Evolutionary conservation across 1,140 invertebrate genomes (phyloP).

Genomic region (Saccostrea echinata): DNA sequence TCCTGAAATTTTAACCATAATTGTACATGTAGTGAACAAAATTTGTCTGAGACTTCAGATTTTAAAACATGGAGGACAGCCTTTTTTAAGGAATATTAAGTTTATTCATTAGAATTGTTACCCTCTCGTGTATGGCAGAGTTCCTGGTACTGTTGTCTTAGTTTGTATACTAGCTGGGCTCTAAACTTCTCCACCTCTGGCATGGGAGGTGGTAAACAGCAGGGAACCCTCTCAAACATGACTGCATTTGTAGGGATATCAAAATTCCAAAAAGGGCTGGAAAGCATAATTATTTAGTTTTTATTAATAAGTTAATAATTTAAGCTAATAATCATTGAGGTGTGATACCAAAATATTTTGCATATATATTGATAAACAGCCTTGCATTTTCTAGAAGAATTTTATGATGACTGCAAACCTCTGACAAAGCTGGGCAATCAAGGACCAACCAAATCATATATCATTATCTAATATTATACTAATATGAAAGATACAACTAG

Average conservation of each 20-base stretch:
- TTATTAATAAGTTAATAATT: no score
- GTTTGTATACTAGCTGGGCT: conserved; percentile 88
- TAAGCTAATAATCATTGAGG: background rate
- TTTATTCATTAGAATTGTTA: conserved; percentile 65
- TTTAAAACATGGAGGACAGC: no score
- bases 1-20: conserved; percentile 77
- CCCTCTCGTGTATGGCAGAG: conserved; percentile 94
- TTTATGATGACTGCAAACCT: no score
- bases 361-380: no score
- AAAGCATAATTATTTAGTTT: conserved; percentile 48
- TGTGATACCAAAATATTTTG: background rate
- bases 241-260: conserved; percentile 95
- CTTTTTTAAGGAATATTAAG: no score
- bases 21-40: no score
- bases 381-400: no score
- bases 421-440: no score
- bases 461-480: no score
- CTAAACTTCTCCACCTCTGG: conserved; percentile 93
- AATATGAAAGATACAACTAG: no score
- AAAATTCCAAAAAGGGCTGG: conserved; percentile 95
- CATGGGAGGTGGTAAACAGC: conserved; percentile 91
- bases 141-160: conserved; percentile 95
- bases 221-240: conserved; percentile 92
- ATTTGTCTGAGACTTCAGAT: no score
- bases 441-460: no score